Evolutionary conservation across 2,888 invertebrate genomes (phyloP).

Genomic region (Scaptomyza flava): DNA sequence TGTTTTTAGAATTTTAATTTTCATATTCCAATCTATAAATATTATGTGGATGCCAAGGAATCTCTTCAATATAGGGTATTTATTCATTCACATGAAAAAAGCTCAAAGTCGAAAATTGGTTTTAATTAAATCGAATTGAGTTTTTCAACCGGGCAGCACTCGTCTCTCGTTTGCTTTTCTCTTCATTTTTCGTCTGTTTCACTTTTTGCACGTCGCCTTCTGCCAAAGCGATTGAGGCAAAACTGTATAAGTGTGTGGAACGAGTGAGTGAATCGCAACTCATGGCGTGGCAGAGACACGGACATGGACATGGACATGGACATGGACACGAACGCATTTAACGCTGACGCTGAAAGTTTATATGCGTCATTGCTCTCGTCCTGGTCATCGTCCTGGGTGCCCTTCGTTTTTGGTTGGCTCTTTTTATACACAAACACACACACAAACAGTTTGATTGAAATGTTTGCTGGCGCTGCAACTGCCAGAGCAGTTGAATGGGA

Average conservation of each 20-base stretch:
- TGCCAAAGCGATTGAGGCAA: constrained; percentile 5
- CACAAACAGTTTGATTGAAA: constrained; percentile 70
- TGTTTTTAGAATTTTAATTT: too few relatives aligned
- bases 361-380: constrained; percentile 66
- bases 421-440: constrained; percentile 34
- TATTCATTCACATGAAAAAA: constrained; percentile 28
- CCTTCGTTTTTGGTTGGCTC: constrained; percentile 46
- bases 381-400: constrained; percentile 32
- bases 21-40: too few relatives aligned
- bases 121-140: constrained; percentile 81
- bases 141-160: constrained; percentile 43
- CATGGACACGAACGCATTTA: constrained; percentile 73
- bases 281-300: constrained; percentile 57
- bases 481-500: constrained; percentile 1
- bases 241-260: constrained; percentile 3
- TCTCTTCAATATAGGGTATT: constrained; percentile 20
- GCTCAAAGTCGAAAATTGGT: constrained; percentile 75
- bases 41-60: not conserved
- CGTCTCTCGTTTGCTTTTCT: constrained; percentile 24
- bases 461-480: constrained; percentile 70
- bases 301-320: constrained; percentile 64
- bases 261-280: constrained; percentile 76
- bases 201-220: constrained; percentile 57
- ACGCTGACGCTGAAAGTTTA: constrained; percentile 74
- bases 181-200: constrained; percentile 45